Percentiles rank a stretch among this genome's conserved stretches.
phyloP scores from a whole-genome alignment of 2,888 invertebrate species.

The Ecliptopera silaceata region DNA sequence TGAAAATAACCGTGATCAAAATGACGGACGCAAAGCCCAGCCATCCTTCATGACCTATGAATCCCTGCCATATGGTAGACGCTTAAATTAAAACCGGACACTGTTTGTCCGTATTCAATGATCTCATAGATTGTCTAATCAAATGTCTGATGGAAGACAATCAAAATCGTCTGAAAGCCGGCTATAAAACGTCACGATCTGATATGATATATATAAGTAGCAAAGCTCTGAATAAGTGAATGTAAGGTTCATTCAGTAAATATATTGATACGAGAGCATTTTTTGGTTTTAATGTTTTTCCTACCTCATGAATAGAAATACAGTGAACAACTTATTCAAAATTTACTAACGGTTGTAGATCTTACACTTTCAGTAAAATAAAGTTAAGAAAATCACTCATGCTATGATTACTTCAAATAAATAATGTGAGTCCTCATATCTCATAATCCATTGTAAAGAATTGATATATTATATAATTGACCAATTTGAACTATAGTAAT shows the following conservation, averaged over 20 bases:
- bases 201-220: constrained; percentile 10
- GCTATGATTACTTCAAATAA: no score
- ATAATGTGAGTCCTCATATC: no score
- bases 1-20: constrained; percentile 1
- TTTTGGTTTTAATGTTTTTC: constrained; percentile 4
- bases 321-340: no score
- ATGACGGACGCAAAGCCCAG: constrained; percentile 12
- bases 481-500: no score
- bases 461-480: no score
- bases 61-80: constrained; percentile 24
- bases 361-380: no score
- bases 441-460: no score
- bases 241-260: constrained; percentile 24
- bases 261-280: constrained; percentile 22
- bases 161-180: constrained; percentile 1
- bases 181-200: constrained; percentile 12
- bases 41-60: constrained; percentile 14
- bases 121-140: constrained; percentile 9
- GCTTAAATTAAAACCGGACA: constrained; percentile 9
- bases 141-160: background rate
- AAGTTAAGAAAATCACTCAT: no score
- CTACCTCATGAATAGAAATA: no score
- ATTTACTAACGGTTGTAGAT: no score
- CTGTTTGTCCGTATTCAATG: background rate
- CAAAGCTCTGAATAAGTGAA: constrained; percentile 25